Evolutionary conservation across 2,113 vertebrate species (phyloP).

Genomic region (Dipodomys merriami): DNA sequence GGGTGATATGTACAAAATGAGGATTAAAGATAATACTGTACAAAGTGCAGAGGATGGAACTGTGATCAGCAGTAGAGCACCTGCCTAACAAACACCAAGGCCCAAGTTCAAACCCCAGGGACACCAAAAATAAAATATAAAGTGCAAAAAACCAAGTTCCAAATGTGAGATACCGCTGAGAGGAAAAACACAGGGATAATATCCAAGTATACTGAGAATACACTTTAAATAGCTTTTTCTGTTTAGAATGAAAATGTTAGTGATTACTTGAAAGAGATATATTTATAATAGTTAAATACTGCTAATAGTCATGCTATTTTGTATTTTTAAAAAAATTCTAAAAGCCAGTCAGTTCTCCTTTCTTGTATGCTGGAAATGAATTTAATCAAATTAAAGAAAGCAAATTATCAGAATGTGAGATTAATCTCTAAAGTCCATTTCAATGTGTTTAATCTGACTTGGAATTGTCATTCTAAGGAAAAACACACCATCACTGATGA

Average conservation of each 20-base stretch:
- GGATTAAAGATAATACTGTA: slow-evolving; percentile 8
- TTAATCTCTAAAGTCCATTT: slow-evolving; percentile 44
- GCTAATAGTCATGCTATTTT: neutral
- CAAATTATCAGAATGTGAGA: slow-evolving; percentile 43
- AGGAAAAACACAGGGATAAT: neutral
- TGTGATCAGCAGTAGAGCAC: too few relatives aligned
- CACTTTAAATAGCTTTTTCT: slow-evolving; percentile 27
- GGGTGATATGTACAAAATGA: slow-evolving; percentile 30
- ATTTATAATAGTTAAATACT: too few relatives aligned
- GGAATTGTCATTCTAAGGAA: slow-evolving; percentile 33
- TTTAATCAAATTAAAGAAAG: slow-evolving; percentile 51
- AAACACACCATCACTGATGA: slow-evolving; percentile 11
- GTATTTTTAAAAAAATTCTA: slow-evolving; percentile 29
- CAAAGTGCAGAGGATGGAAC: neutral
- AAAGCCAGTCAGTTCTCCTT: neutral
- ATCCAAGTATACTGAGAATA: slow-evolving; percentile 15
- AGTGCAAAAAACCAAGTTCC: slow-evolving; percentile 28
- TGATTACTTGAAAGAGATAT: slow-evolving; percentile 8
- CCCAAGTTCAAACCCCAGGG: too few relatives aligned
- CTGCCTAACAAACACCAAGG: too few relatives aligned
- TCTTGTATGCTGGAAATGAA: slow-evolving; percentile 42
- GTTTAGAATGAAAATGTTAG: neutral
- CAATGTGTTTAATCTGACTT: slow-evolving; percentile 29
- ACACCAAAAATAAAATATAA: neutral
- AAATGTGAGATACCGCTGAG: slow-evolving; percentile 21